Evolutionary conservation across 2,113 vertebrate genomes (phyloP), one percentile per base, ranked within the genome.

Genomic region (Vidua chalybeata): DNA sequence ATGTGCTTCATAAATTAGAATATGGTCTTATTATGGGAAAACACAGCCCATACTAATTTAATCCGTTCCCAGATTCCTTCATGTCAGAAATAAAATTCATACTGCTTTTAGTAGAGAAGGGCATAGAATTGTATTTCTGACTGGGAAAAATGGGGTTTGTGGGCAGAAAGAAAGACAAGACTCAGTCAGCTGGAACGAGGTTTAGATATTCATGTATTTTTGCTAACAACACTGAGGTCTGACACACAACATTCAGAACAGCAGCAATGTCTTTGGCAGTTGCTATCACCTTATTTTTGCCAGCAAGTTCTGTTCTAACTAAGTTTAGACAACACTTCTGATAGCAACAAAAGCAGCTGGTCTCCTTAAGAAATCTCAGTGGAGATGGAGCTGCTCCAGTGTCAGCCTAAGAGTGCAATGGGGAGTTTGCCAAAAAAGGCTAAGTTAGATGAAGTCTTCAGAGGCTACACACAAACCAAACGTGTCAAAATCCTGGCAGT

Each of bases 351-450:
- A 92, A 71, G 72, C 0, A 0, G 28, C 63, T 62, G 71, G 45
- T 94, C 63, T 76, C 30, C 95, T 95, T 85, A 11, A 80, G 90
- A 90, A 96, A 88, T 92, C 92, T 82, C 90, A 88, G 59, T 27
- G 54, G 94, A 88, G 67, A 67, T 85, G 82, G 75, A 90, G 71
- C 75, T 54, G 75, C 85, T 97, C 75, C 74, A 69, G 54, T 83
- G 74, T 91, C 95, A 87, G 85, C 58, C 66, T 85, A 39, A 82
- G 41, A 94, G 82, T 8, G 31, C 54, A 63, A 63, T 71, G 76
- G 73, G 84, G 86, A 78, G 35, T 86, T 89, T 89, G 94, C 94
- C 94, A 95, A 92, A 94, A 97, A 95, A 90, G 96, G 91, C 68
- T 67, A 31, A 51, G 39, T 86, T 90, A 92, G 79, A 78, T 79